phyloP scores from a whole-genome alignment of 2,113 vertebrate species.

The Naja naja region DNA sequence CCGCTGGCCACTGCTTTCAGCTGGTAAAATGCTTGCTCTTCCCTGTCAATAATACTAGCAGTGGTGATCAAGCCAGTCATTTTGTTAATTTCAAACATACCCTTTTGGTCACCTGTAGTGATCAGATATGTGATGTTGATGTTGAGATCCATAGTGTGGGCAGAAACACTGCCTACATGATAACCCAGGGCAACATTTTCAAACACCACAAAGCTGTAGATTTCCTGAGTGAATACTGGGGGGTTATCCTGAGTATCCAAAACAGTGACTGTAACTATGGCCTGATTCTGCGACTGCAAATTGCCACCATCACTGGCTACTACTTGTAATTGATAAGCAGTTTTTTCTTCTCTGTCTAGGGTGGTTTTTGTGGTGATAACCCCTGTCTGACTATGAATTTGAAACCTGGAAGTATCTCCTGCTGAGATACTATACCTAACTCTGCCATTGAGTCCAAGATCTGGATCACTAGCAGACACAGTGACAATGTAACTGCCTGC shows the following conservation, averaged over 20 bases:
- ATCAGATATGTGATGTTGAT: conserved; percentile 94
- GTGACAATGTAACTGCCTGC: conserved; percentile 83
- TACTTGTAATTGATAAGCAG: conserved; percentile 88
- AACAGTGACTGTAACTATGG: conserved; percentile 92
- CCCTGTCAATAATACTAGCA: conserved; percentile 85
- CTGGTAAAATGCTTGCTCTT: conserved; percentile 91
- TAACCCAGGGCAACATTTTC: conserved; percentile 87
- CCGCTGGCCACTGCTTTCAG: conserved; percentile 90
- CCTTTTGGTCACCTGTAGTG: conserved; percentile 89
- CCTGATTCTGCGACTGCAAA: conserved; percentile 83
- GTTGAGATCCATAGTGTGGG: conserved; percentile 89
- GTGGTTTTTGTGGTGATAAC: conserved; percentile 84
- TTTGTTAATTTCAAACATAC: conserved; percentile 81
- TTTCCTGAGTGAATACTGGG: conserved; percentile 84
- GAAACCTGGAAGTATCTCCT: conserved; percentile 88
- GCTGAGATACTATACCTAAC: conserved; percentile 88
- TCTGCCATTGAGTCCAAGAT: conserved; percentile 88
- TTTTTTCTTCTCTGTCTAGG: conserved; percentile 93
- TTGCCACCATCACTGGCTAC: conserved; percentile 87
- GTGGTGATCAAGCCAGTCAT: conserved; percentile 84
- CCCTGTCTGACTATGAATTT: conserved; percentile 83
- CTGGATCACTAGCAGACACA: conserved; percentile 88
- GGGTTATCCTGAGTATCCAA: conserved; percentile 95
- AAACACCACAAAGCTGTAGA: conserved; percentile 96
- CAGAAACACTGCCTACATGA: conserved; percentile 87